Base-by-base conservation (phyloP, 2,113 vertebrate genomes). In the Pterocles orientalis region DNA sequence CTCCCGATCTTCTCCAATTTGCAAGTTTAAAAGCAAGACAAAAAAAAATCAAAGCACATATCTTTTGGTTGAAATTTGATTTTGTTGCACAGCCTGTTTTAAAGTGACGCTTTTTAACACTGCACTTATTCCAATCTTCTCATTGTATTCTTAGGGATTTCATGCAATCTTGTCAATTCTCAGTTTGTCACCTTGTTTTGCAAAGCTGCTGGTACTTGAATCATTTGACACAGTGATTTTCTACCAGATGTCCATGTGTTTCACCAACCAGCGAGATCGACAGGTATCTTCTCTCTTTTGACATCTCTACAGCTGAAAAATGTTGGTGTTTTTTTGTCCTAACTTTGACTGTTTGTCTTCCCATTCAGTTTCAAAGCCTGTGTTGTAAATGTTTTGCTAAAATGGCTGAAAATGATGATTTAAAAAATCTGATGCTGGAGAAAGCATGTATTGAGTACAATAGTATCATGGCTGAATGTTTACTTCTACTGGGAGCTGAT, bases 401-500 rank as follows among this genome's bases (percentile, higher is more conserved):
- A 97, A 97, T 99, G 97, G 98, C 98, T 79, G 66, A 96, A 69
- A 98, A 99, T 51, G 91, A 98, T 3, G 98, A 98, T 72, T 96
- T 99, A 41, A 98, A 98, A 96, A 98, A 97, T 88, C 80, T 34
- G n/a, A 98, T 99, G 98, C 97, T 99, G 82, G 98, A 99, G 92
- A 99, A 98, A 94, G 99, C 99, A 1, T 99, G 99, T 65, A 87
- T 96, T 47, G 98, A 99, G 54, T 98, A 97, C 36, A 98, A 99
- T 21, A 97, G 97, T 13, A 56, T 95, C 58, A 98, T 99, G 98
- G 98, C 98, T 12, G 99, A 99, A 94, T 99, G 99, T 92, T 97
- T 99, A 57, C 98, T 99, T 53, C 97, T 98, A 1, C 92, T 99
- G 91, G 99, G 99, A 51, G 99, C 99, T 8, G 99, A 99, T 50